Conservation (phyloP, 37 sponge, comb jelly and placozoan genomes). For the Diacarnus erythraeanus region DNA sequence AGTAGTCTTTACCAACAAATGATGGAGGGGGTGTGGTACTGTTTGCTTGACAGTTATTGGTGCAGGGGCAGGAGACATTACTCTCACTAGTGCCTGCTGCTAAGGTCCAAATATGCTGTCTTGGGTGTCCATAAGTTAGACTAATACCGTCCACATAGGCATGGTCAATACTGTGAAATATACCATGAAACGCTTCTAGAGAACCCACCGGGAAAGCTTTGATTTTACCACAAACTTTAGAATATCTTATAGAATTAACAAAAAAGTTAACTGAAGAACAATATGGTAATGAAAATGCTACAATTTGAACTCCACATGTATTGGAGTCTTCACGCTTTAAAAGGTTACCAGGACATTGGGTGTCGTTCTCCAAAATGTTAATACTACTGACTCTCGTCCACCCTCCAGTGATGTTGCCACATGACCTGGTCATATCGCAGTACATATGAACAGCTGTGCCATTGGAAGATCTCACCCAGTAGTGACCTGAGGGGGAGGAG, state of each 20-base stretch:
- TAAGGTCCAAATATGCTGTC: slow-evolving; percentile 47
- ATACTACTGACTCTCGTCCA: slow-evolving; percentile 27
- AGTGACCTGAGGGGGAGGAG: slow-evolving; percentile 7
- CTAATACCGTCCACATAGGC: slow-evolving; percentile 33
- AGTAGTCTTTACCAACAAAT: slow-evolving; percentile 25
- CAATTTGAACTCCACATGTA: not conserved
- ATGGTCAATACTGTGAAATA: not conserved
- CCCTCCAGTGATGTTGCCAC: slow-evolving; percentile 31
- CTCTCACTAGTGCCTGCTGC: not conserved
- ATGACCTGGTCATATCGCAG: slow-evolving; percentile 30
- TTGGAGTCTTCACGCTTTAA: not conserved
- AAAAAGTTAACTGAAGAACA: slow-evolving; percentile 26
- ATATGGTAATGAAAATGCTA: not conserved
- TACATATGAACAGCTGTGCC: slow-evolving; percentile 14
- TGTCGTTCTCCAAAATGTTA: not conserved
- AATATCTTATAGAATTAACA: slow-evolving; percentile 19
- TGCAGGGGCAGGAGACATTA: not conserved
- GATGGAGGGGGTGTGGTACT: not conserved
- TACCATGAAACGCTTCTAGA: slow-evolving; percentile 17
- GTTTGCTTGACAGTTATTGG: too few relatives aligned
- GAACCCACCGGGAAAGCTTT: slow-evolving; percentile 28
- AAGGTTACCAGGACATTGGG: slow-evolving; percentile 11
- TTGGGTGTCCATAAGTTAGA: slow-evolving; percentile 23
- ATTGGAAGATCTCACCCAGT: slow-evolving; percentile 1
- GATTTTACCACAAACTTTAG: slow-evolving; percentile 59